phyloP scores from a whole-genome alignment of 2,888 invertebrate genomes.

The Entomobrya proxima region DNA sequence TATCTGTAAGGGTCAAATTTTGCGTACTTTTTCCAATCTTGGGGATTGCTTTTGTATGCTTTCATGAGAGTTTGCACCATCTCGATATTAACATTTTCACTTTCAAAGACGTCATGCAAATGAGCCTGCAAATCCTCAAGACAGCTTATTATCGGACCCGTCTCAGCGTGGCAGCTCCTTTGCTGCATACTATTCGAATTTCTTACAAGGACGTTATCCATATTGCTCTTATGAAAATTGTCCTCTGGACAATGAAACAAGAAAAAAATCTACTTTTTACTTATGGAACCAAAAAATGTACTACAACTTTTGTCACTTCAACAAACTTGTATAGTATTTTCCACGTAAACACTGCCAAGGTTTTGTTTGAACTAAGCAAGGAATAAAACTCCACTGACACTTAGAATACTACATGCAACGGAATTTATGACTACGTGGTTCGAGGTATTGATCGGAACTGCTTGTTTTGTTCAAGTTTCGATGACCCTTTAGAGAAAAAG shows the following conservation, averaged over 20 bases:
- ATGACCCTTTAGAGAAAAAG: too few relatives aligned
- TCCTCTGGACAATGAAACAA: too few relatives aligned
- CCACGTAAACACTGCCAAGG: too few relatives aligned
- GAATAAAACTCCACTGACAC: not conserved
- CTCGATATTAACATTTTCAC: conserved; percentile 92
- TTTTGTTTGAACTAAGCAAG: too few relatives aligned
- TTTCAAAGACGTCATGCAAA: conserved; percentile 86
- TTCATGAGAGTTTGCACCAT: conserved; percentile 88
- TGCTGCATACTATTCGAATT: not conserved
- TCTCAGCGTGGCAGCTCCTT: not conserved
- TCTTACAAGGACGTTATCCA: not conserved
- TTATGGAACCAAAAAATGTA: too few relatives aligned
- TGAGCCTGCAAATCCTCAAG: conserved; percentile 79
- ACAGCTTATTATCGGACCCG: conserved; percentile 46
- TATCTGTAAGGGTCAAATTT: conserved; percentile 82
- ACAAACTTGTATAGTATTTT: too few relatives aligned
- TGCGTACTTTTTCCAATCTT: conserved; percentile 93
- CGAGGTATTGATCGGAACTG: conserved; percentile 5
- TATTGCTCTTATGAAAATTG: not conserved
- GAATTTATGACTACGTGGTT: not conserved
- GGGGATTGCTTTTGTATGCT: conserved; percentile 89
- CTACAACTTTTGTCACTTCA: too few relatives aligned
- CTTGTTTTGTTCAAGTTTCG: not conserved
- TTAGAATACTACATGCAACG: not conserved
- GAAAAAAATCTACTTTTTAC: too few relatives aligned